Evolutionary conservation across 2,113 vertebrate genomes (phyloP), one percentile per base, ranked within the genome.

Genomic region (Melanotaenia duboulayi): DNA sequence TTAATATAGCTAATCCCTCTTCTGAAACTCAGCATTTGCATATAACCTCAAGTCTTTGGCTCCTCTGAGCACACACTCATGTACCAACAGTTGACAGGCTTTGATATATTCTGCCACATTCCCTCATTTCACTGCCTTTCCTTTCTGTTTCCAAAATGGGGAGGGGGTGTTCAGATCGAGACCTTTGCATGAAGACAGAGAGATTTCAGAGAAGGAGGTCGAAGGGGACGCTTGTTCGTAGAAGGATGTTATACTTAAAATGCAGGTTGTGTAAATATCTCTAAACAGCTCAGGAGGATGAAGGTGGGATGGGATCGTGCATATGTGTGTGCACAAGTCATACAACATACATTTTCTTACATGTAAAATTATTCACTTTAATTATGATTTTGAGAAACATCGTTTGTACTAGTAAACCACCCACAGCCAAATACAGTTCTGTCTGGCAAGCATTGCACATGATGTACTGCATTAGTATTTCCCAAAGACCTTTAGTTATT

Each of bases 191-290:
- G 68, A 37, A 89, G 63, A 73, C 25, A 0, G 7, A 35, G 66
- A 75, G 51, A 52, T 60, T 69, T 75, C 57, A 69, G 57, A 58
- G n/a, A 61, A 24, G 40, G 56, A 56, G 73, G 63, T 67, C 11
- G 19, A 42, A 71, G 70, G 72, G 61, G 71, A 49, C 12, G 7
- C 40, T 76, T 13, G 0, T 66, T 67, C 55, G 16, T 16, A 50
- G 17, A 69, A 42, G 51, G 25, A 48, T 46, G 1, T 57, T 54
- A 74, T 60, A 48, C 37, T 82, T 86, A 62, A 82, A 63, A 83
- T 74, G 74, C 77, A 39, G 50, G 44, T 49, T 65, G 54, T 74
- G 76, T 84, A 84, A 87, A 87, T 68, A 63, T 23, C 46, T 73
- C 61, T 82, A 64, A 71, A 65, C 25, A 1, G 59, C 73, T 87